These are phyloP conservation scores for Amblyornis subalaris DNA, from an alignment of 2,113 vertebrate species.

Conservation along the genomic window DNA sequence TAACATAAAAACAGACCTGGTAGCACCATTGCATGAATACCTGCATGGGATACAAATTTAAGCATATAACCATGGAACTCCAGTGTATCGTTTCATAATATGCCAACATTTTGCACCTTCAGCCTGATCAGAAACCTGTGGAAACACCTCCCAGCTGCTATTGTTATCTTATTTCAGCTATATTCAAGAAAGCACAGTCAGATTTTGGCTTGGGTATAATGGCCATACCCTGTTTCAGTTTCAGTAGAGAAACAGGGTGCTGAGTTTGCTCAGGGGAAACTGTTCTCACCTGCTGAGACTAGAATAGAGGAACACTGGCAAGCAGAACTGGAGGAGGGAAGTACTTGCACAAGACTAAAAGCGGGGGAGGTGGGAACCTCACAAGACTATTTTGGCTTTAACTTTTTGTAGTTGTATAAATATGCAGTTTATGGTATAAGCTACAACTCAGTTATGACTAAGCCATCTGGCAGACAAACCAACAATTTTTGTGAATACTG, in stretches of 20 bases:
- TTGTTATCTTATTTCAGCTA: conserved; percentile 5
- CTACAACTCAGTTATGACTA: neutral
- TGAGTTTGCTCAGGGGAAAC: conserved; percentile 16
- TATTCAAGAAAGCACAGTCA: conserved; percentile 11
- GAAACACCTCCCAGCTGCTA: neutral
- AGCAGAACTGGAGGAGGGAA: neutral
- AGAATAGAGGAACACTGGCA: neutral
- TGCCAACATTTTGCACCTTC: neutral
- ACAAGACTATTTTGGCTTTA: neutral
- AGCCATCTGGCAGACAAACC: neutral
- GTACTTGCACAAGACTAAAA: neutral
- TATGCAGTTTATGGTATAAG: neutral
- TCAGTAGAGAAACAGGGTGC: neutral
- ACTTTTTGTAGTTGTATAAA: neutral
- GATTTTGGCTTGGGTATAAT: neutral
- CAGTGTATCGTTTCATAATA: neutral
- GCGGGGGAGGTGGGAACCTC: neutral
- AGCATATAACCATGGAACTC: neutral
- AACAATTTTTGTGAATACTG: neutral
- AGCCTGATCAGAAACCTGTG: neutral
- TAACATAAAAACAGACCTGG: neutral
- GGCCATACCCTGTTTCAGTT: conserved; percentile 3
- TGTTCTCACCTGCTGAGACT: conserved; percentile 25
- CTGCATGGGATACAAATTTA: neutral
- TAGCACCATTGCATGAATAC: neutral